Evolutionary conservation across 2,797 vertebrate species (phyloP).

Genomic region (Phrynocephalus forsythii): DNA sequence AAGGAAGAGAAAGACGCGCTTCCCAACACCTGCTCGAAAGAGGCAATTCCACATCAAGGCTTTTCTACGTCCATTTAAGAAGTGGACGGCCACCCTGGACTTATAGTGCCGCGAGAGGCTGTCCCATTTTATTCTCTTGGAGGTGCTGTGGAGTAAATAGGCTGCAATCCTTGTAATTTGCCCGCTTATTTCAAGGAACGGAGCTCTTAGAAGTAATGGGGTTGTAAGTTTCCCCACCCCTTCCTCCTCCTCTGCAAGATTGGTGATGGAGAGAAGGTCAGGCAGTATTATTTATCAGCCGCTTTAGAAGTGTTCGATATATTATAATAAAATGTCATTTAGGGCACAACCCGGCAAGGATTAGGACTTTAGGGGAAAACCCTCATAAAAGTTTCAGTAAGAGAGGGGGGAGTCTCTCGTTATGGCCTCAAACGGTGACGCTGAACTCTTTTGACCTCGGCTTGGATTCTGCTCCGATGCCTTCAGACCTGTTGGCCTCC

Average conservation of each 20-base stretch:
- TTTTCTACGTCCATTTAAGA: neutral
- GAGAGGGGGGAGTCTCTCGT: no score
- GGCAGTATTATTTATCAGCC: neutral
- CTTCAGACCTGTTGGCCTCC: neutral
- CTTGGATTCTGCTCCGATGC: neutral
- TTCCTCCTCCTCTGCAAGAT: neutral
- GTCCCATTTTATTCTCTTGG: no score
- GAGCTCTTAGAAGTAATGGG: neutral
- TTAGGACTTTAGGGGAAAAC: neutral
- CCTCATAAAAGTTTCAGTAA: neutral
- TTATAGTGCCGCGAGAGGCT: neutral
- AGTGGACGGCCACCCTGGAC: no score
- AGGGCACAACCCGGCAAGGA: neutral
- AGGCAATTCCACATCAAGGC: neutral
- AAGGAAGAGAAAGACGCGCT: no score
- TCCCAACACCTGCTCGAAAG: neutral
- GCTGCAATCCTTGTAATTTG: neutral
- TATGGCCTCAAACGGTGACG: neutral
- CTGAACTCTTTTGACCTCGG: neutral
- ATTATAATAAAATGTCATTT: neutral
- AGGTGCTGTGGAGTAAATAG: neutral
- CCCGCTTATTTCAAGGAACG: neutral
- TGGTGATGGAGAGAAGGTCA: no score
- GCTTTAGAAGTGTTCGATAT: no score
- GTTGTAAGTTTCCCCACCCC: neutral